A percentile compares a stretch with the other conserved stretches of the same genome.
phyloP scores from a whole-genome alignment of 2,113 vertebrate species.

The Odontesthes bonariensis region DNA sequence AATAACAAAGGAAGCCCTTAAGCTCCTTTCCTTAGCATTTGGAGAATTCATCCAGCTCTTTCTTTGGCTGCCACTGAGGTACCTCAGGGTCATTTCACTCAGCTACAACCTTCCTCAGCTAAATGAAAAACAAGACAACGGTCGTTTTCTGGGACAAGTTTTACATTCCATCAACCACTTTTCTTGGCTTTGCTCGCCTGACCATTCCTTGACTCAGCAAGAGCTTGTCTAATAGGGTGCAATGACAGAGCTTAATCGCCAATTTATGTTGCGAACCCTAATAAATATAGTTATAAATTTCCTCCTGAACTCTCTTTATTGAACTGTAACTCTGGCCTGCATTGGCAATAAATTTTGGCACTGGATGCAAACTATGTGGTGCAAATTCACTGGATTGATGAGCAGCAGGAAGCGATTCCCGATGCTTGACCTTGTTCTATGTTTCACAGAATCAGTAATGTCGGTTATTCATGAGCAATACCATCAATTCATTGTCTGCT shows the following conservation, averaged over 20 bases:
- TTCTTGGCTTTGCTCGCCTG: neutral
- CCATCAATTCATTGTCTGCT: neutral
- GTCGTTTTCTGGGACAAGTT: no score
- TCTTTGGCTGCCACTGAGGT: no score
- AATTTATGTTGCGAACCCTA: neutral
- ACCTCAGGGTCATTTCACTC: no score
- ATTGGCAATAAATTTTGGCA: neutral
- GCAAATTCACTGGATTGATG: neutral
- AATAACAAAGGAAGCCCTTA: no score
- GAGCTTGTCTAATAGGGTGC: neutral
- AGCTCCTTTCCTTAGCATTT: no score
- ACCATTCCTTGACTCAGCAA: neutral
- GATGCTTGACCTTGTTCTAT: neutral
- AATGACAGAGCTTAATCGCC: neutral
- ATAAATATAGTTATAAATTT: constrained; percentile 9
- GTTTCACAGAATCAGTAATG: neutral
- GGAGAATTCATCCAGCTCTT: no score
- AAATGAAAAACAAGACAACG: no score
- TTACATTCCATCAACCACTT: no score
- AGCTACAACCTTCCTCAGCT: no score
- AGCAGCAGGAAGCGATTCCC: neutral
- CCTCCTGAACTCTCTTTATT: neutral
- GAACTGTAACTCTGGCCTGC: neutral
- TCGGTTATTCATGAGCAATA: neutral
- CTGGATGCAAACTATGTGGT: neutral